These are phyloP conservation scores for Falco naumanni DNA, from an alignment of 2,797 vertebrate genomes.

Conservation along the genomic window DNA sequence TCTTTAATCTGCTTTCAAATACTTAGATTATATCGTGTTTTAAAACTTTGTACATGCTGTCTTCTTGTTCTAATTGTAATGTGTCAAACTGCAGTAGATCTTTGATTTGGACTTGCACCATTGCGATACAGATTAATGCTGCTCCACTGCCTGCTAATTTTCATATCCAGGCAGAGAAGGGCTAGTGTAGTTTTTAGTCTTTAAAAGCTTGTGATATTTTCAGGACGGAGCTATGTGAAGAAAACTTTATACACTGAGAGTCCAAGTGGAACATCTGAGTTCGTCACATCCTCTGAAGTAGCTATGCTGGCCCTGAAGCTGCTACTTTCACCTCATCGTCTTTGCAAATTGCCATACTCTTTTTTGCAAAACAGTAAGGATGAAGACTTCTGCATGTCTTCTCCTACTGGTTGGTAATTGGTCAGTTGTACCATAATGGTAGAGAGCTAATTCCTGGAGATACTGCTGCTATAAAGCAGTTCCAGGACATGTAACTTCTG, in stretches of 20 bases:
- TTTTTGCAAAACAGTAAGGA: neutral
- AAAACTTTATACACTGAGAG: neutral
- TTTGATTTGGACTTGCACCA: neutral
- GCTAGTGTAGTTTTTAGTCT: neutral
- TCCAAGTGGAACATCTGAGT: neutral
- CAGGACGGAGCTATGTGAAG: neutral
- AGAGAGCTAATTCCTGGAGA: neutral
- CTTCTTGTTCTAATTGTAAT: neutral
- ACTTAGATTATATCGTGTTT: neutral
- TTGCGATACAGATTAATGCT: neutral
- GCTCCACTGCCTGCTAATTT: neutral
- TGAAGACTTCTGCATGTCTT: neutral
- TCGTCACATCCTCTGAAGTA: neutral
- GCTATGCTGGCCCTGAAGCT: neutral
- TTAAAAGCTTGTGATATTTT: neutral
- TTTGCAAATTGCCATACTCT: neutral
- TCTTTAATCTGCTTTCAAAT: neutral
- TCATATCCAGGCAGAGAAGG: neutral
- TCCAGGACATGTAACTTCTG: neutral
- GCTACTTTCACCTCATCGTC: neutral
- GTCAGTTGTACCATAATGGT: neutral
- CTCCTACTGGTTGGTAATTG: neutral
- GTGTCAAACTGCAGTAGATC: neutral
- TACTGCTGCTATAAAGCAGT: neutral
- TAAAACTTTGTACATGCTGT: neutral